Evolutionary conservation across 2,797 vertebrate genomes (phyloP).

Genomic region (Chelon auratus): DNA sequence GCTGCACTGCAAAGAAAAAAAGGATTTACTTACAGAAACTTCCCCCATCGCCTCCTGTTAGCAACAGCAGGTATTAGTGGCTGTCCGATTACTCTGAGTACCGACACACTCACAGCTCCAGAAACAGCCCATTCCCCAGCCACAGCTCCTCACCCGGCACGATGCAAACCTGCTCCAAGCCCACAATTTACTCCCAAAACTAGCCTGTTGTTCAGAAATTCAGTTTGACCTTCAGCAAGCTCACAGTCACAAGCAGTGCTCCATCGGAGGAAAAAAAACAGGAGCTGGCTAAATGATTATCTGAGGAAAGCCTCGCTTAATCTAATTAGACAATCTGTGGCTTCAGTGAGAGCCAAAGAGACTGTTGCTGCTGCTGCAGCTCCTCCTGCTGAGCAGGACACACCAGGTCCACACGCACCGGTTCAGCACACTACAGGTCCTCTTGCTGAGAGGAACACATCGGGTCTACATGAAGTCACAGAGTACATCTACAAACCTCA

Average conservation of each 20-base stretch:
- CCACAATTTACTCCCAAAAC: slow-evolving; percentile 56
- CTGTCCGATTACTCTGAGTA: slow-evolving; percentile 60
- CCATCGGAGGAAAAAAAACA: slow-evolving; percentile 79
- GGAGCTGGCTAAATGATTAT: slow-evolving; percentile 90
- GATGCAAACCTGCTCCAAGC: slow-evolving; percentile 38
- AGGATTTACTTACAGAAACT: slow-evolving; percentile 73
- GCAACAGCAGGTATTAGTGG: slow-evolving; percentile 72
- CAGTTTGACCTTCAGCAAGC: slow-evolving; percentile 86
- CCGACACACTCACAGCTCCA: slow-evolving; percentile 61
- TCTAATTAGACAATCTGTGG: slow-evolving; percentile 92
- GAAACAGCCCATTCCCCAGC: slow-evolving; percentile 66
- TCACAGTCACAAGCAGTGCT: slow-evolving; percentile 59
- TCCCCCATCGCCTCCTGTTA: slow-evolving; percentile 78
- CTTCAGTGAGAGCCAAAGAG: slow-evolving; percentile 68
- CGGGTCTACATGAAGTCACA: slow-evolving; percentile 3
- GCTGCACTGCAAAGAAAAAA: slow-evolving; percentile 38
- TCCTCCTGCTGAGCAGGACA: slow-evolving; percentile 57
- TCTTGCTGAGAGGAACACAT: slow-evolving; percentile 51
- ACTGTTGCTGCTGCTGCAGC: slow-evolving; percentile 50
- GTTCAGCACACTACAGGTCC: slow-evolving; percentile 47
- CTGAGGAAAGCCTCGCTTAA: slow-evolving; percentile 92
- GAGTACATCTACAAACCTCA: not conserved
- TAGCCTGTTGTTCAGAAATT: slow-evolving; percentile 52
- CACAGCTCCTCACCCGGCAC: slow-evolving; percentile 32
- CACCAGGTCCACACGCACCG: slow-evolving; percentile 8